Conservation (phyloP, 1,140 invertebrate species). For the Pogonomyrmex californicus region DNA sequence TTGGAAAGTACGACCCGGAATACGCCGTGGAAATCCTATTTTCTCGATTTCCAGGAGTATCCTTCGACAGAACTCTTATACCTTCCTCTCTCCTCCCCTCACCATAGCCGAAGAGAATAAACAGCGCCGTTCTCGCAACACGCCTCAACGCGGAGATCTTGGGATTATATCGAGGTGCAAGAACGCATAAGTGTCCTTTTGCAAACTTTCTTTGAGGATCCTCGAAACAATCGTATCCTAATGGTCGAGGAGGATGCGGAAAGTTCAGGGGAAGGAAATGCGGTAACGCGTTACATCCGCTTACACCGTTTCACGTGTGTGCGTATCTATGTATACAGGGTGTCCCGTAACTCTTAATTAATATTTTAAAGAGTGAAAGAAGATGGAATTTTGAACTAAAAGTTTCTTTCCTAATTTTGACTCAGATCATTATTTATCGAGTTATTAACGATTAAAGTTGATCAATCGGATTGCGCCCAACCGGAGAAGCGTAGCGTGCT, state of each 20-base stretch:
- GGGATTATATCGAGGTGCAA: neutral
- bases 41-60: slow-evolving; percentile 26
- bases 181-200: neutral
- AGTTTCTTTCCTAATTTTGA: too few relatives aligned
- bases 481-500: too few relatives aligned
- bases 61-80: neutral
- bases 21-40: slow-evolving; percentile 22
- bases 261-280: slow-evolving; percentile 38
- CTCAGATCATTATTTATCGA: too few relatives aligned
- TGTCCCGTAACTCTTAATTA: too few relatives aligned
- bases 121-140: neutral
- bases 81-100: neutral
- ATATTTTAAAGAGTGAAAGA: too few relatives aligned
- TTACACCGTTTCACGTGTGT: neutral
- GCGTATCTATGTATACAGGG: too few relatives aligned
- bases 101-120: neutral
- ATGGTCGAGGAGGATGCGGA: slow-evolving; percentile 4
- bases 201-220: slow-evolving; percentile 13
- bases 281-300: slow-evolving; percentile 55
- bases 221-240: slow-evolving; percentile 1
- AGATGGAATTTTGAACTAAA: too few relatives aligned
- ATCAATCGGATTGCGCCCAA: too few relatives aligned
- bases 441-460: too few relatives aligned
- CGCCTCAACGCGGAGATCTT: neutral
- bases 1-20: neutral